Evolutionary conservation across 2,888 invertebrate species (phyloP).

Genomic region (Caenorhabditis zanzibari): DNA sequence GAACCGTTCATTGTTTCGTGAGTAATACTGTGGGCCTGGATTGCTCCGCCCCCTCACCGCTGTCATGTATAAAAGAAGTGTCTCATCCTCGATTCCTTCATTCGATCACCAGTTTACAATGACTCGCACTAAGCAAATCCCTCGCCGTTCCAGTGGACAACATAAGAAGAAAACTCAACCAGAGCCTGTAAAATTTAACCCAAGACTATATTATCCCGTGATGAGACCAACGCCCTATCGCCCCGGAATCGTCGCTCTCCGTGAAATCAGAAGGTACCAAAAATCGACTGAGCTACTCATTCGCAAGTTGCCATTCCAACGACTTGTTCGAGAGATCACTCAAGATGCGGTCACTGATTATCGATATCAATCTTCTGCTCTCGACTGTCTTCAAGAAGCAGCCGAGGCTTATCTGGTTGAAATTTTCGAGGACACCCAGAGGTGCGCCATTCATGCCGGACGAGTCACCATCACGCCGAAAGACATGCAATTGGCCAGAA

Average conservation of each 20-base stretch:
- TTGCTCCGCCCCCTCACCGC: conserved; percentile 1
- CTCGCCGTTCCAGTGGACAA: conserved; percentile 12
- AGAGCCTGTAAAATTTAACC: no score
- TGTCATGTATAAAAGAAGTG: not conserved
- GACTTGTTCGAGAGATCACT: conserved; percentile 65
- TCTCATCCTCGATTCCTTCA: not conserved
- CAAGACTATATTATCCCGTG: no score
- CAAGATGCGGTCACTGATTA: conserved; percentile 15
- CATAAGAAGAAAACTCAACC: no score
- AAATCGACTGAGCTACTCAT: conserved; percentile 90
- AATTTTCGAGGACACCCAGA: conserved; percentile 94
- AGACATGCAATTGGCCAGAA: conserved; percentile 94
- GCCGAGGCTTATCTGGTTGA: conserved; percentile 93
- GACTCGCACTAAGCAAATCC: conserved; percentile 73
- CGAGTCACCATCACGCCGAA: conserved; percentile 98
- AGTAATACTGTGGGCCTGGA: no score
- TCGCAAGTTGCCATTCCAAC: conserved; percentile 68
- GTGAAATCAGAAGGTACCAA: conserved; percentile 97
- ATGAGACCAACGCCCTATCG: conserved; percentile 97
- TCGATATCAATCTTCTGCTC: conserved; percentile 32
- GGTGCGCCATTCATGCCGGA: conserved; percentile 97
- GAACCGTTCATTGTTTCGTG: no score
- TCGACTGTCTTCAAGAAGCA: conserved; percentile 86
- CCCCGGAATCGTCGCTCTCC: conserved; percentile 95
- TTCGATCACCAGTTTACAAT: conserved; percentile 21